Evolutionary conservation across 2,888 invertebrate genomes (phyloP).

Genomic region (Agriopis marginaria): DNA sequence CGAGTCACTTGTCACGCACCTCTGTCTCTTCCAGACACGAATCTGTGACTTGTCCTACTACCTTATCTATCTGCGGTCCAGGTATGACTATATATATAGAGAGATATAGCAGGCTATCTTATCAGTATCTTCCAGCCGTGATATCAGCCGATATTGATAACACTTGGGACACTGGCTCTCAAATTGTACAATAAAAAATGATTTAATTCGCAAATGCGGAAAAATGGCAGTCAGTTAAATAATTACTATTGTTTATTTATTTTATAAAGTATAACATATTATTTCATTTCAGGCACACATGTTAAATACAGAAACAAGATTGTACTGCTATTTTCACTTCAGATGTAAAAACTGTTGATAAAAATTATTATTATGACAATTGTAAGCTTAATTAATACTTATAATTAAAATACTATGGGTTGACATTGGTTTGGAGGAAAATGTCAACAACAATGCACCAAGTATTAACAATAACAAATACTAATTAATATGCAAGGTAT

Average conservation of each 20-base stretch:
- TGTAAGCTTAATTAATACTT: not conserved
- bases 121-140: slow-evolving; percentile 46
- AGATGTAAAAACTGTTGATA: too few species aligned
- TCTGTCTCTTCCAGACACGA: not conserved
- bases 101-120: slow-evolving; percentile 43
- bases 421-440: slow-evolving; percentile 24
- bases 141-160: slow-evolving; percentile 59
- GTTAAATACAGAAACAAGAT: too few species aligned
- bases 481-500: slow-evolving; percentile 22
- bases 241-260: too few species aligned
- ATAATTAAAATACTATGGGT: not conserved
- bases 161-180: slow-evolving; percentile 48
- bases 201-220: too few species aligned
- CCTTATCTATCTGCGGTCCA: slow-evolving; percentile 3
- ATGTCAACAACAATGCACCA: not conserved
- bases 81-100: not conserved
- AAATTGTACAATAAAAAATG: slow-evolving; percentile 50
- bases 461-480: slow-evolving; percentile 21
- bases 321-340: too few species aligned
- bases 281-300: too few species aligned
- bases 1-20: slow-evolving; percentile 1
- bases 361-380: too few species aligned
- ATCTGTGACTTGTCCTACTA: slow-evolving; percentile 22
- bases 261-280: too few species aligned
- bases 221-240: too few species aligned